Conservation (phyloP, 2,113 vertebrate genomes). For the Oncorhynchus mykiss region DNA sequence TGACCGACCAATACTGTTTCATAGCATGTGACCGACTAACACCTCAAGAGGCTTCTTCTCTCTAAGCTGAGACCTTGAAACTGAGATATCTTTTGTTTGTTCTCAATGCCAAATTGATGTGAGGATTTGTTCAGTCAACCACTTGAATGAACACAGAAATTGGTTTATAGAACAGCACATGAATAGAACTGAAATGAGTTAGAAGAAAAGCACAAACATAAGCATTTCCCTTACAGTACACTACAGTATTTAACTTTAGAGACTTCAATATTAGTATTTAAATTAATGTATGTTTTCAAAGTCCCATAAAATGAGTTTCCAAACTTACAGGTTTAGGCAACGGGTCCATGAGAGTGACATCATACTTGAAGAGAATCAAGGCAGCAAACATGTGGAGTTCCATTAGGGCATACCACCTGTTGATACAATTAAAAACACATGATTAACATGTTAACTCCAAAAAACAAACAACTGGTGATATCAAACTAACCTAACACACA, state of each 20-base stretch:
- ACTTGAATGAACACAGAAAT: too few relatives aligned
- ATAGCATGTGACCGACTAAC: too few relatives aligned
- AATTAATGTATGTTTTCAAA: not conserved
- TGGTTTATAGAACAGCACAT: too few relatives aligned
- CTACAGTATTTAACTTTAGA: conserved; percentile 4
- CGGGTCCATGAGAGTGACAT: conserved; percentile 77
- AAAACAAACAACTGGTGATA: not conserved
- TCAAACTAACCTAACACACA: conserved; percentile 46
- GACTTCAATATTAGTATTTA: not conserved
- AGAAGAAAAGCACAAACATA: too few relatives aligned
- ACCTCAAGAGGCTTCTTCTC: too few relatives aligned
- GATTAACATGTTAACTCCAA: not conserved
- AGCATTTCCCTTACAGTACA: not conserved
- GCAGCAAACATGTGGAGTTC: conserved; percentile 74
- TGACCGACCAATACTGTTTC: too few relatives aligned
- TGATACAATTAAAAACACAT: conserved; percentile 3
- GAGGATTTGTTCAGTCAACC: too few relatives aligned
- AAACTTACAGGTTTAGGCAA: conserved; percentile 76
- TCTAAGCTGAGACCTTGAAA: too few relatives aligned
- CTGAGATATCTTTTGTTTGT: too few relatives aligned
- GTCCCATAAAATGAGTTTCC: not conserved
- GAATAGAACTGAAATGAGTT: too few relatives aligned
- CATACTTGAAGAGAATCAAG: conserved; percentile 78
- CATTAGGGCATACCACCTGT: conserved; percentile 80
- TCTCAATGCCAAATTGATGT: too few relatives aligned